These are phyloP conservation scores for Apodemus speciosus DNA, from an alignment of 2,113 vertebrate genomes.

Conservation along the genomic window DNA sequence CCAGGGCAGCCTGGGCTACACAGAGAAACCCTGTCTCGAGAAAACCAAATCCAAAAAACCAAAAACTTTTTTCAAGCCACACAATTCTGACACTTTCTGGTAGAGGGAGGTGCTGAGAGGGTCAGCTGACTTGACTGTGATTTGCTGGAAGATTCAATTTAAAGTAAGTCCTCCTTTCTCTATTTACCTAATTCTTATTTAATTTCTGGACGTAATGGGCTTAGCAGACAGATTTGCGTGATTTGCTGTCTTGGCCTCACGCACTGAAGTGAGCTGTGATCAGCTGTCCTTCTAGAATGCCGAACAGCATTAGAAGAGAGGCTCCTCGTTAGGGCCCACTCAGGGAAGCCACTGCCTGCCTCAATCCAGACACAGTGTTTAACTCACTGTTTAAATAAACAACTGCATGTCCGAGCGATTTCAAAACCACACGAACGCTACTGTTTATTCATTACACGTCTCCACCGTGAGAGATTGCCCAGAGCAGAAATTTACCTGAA, in stretches of 20 bases:
- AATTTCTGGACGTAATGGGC: neutral
- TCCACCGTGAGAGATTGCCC: neutral
- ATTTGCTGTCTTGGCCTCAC: neutral
- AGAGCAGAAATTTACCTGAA: constrained; percentile 28
- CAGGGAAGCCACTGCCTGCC: neutral
- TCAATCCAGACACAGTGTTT: constrained; percentile 1
- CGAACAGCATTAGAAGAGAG: neutral
- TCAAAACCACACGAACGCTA: neutral
- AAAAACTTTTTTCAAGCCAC: neutral
- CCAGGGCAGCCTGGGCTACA: no score
- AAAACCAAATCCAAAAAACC: no score
- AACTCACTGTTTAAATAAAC: constrained; percentile 12
- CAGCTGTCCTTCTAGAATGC: neutral
- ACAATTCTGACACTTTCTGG: constrained; percentile 73
- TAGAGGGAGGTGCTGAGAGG: constrained; percentile 84
- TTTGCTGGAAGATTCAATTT: constrained; percentile 43
- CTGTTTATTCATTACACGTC: neutral
- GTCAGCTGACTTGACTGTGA: constrained; percentile 68
- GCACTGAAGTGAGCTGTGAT: neutral
- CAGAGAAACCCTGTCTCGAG: no score
- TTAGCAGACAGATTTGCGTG: neutral
- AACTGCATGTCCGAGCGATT: neutral
- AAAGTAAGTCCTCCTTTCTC: neutral
- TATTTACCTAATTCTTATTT: constrained; percentile 4
- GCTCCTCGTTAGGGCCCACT: neutral